Base-by-base conservation (phyloP, 2,113 vertebrate genomes). In the Macquaria australasica region DNA sequence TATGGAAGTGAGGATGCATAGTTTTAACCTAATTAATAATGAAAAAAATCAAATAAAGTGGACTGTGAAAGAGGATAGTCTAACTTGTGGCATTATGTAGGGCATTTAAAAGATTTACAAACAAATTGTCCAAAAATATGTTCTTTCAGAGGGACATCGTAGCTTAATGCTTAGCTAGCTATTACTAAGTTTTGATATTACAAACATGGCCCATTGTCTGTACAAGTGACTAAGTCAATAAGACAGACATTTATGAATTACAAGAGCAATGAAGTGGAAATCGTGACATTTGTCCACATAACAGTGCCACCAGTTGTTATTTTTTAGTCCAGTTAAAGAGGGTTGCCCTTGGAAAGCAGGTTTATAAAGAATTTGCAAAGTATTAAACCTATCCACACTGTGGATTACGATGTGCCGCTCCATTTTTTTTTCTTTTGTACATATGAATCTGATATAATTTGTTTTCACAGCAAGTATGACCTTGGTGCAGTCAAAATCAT, bases 401-500 rank as follows among this genome's bases (percentile, higher is more conserved):
- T 66, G 25, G 16, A 64, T 41, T 73, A 56, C 10, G 4, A 67
- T 21, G 43, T 62, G 0, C 23, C 6, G 0, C 5, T 45, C 8
- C 5, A 21, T 45, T 58, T 70, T 60, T 66, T 21, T 28, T 14
- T 8, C 14, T 55, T 84, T 76, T 43, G 23, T 67, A 37, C 6
- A 41, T 74, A 45, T 15, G 25, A 74, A 76, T 31, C 25, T 58
- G 56, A 71, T 43, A 60, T 23, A 73, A 18, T 86, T 31, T 41
- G 3, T 72, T 74, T 74, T 69, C n/a, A 10, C 53, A 80, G 45
- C 21, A 58, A 50, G 51, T 31, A 5, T 43, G 48, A 67, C 53
- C 69, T 81, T 79, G 53, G 20, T 45, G 70, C 48, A 73, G 39
- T 70, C 69, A 48, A 43, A 73, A 67, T 62, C 62, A 34, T 45